Conservation (phyloP, 2,888 invertebrate genomes). For the Cephus rjabovi region DNA sequence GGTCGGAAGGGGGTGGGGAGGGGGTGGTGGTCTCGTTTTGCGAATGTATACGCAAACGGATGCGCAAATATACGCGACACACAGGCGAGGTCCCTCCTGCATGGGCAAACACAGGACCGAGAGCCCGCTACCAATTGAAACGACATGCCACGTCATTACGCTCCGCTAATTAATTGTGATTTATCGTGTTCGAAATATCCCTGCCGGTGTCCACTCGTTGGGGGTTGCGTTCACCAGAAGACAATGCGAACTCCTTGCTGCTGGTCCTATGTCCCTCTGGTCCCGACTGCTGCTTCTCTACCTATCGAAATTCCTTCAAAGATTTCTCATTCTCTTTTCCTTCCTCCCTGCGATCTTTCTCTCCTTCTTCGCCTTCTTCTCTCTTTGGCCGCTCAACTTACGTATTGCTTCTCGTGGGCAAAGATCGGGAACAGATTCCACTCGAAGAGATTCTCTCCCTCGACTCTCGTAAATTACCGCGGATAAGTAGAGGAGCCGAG, state of each 20-base stretch:
- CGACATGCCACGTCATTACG: constrained; percentile 65
- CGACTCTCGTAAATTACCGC: constrained; percentile 11
- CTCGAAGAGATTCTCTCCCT: not conserved
- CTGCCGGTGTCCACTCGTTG: not conserved
- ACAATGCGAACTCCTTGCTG: not conserved
- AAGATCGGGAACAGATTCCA: not conserved
- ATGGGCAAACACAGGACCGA: not conserved
- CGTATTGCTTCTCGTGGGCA: constrained; percentile 24
- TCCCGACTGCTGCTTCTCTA: not conserved
- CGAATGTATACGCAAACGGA: constrained; percentile 10
- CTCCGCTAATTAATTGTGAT: constrained; percentile 66
- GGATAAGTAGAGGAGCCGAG: constrained; percentile 1
- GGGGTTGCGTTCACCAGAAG: not conserved
- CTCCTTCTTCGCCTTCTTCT: constrained; percentile 5
- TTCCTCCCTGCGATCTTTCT: not conserved
- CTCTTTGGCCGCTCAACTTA: constrained; percentile 11
- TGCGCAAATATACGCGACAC: constrained; percentile 12
- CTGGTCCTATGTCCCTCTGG: not conserved
- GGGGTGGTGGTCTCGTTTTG: not conserved
- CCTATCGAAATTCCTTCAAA: not conserved
- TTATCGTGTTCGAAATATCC: constrained; percentile 57
- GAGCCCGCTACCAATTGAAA: constrained; percentile 55
- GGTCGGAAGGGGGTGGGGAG: not conserved
- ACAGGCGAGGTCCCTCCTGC: not conserved
- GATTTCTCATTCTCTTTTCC: not conserved